Percentiles rank a stretch among this genome's conserved stretches.
Evolutionary conservation across 23 tunicate genomes (phyloP).

Genomic region (Ascidia mentula): DNA sequence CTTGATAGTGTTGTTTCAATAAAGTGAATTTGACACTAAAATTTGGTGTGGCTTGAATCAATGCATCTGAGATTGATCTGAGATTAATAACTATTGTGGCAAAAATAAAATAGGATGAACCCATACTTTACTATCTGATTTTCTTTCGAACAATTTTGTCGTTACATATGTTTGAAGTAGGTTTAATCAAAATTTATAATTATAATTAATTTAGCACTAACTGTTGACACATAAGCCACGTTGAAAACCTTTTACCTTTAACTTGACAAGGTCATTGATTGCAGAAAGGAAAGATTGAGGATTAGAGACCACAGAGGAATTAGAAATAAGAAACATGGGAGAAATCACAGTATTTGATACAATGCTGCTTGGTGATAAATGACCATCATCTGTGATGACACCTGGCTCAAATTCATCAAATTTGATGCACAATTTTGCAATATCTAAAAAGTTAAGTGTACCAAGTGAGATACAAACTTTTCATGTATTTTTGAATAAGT

Average conservation of each 20-base stretch:
- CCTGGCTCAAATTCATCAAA: not conserved
- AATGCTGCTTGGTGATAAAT: not conserved
- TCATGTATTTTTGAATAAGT: no score
- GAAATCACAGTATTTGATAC: not conserved
- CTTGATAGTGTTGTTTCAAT: no score
- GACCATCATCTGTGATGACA: not conserved
- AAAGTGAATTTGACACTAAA: no score
- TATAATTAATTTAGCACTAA: not conserved
- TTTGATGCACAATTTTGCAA: not conserved
- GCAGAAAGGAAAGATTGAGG: not conserved
- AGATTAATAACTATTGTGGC: no score
- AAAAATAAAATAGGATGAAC: no score
- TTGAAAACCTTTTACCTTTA: not conserved
- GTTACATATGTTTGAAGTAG: not conserved
- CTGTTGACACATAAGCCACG: not conserved
- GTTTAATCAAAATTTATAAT: not conserved
- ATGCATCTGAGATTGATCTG: no score
- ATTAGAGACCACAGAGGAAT: not conserved
- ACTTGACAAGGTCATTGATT: not conserved
- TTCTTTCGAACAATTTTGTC: no score
- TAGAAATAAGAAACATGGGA: not conserved
- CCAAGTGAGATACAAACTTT: no score
- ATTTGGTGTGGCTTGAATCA: no score
- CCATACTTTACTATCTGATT: no score
- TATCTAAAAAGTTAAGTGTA: no score